Base-by-base conservation (phyloP, 2,113 vertebrate genomes). In the Petrocephalus microphthalmus region DNA sequence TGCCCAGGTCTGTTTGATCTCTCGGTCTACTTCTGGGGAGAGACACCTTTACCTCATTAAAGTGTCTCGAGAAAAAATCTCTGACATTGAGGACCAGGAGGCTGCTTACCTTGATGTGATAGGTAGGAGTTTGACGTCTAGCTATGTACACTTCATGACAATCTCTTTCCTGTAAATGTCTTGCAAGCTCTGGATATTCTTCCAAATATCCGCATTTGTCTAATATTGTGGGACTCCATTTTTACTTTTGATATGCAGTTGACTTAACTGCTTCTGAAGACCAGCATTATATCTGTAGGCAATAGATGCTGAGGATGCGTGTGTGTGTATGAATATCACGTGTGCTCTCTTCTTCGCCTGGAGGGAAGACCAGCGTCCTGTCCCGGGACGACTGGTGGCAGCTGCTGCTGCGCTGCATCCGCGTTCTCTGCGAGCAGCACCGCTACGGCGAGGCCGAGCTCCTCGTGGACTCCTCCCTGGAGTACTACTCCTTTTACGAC, bases 301-400 rank as follows among this genome's bases (percentile, higher is more conserved):
- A 29, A 15, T 33, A 2, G 64, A 71, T 71, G 3, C 4, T 15
- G n/a, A 71, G 25, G 53, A 54, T 54, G 13, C 6, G 10, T 54
- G 53, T 54, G 13, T 54, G 5, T 64, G 19, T 89, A 22, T 57
- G 37, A 11, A 7, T 45, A 5, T 45, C 52, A 33, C 25, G 5
- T 20, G 22, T 84, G 1, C n/a, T 10, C 7, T n/a, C 56, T 25
- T 51, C 85, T 57, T 10, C 29, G 29, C 49, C 85, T 0, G 7
- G 88, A 96, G 96, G 96, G 53, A 96, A 96, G 92, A 98, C 97
- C 0, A 99, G 96, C 0, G 97, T 99, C 17, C 92, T 99, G 91
- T 96, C 97, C 3, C 97, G 95, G 90, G 98, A 99, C 20, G 98
- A 99, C 93, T 99, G 98, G 98, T 99, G 98, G 98, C 96, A 96